Conservation (phyloP, 2,797 vertebrate species). For the Etheostoma nigrum region DNA sequence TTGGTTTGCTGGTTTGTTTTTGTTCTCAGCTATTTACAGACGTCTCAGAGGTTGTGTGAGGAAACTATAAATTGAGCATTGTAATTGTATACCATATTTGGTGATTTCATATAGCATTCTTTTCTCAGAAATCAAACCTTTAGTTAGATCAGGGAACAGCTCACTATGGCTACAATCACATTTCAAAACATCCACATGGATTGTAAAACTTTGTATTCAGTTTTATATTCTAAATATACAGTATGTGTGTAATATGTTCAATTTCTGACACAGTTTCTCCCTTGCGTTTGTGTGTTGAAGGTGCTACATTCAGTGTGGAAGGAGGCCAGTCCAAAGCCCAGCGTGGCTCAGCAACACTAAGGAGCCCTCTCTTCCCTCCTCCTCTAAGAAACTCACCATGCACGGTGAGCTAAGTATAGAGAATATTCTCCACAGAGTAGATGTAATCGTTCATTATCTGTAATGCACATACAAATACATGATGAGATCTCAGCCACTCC, state of each 20-base stretch:
- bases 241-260: not conserved
- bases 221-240: not conserved
- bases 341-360: constrained; percentile 81
- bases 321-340: constrained; percentile 85
- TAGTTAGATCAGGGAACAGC: not conserved
- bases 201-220: not conserved
- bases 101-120: constrained; percentile 1
- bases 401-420: constrained; percentile 83
- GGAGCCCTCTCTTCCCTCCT: constrained; percentile 90
- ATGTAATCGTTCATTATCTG: not conserved
- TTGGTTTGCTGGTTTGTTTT: constrained; percentile 40
- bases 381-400: constrained; percentile 95
- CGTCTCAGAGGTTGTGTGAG: constrained; percentile 14
- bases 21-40: constrained; percentile 54
- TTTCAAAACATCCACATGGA: not conserved
- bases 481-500: not conserved
- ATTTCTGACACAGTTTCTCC: not conserved
- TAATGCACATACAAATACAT: constrained; percentile 15
- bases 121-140: not conserved
- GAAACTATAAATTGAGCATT: constrained; percentile 12
- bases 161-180: not conserved
- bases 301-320: constrained; percentile 86
- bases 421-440: not conserved
- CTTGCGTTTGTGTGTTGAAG: constrained; percentile 75
- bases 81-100: constrained; percentile 15